Conservation (phyloP, 2,113 vertebrate species). For the Scolopax mira region DNA sequence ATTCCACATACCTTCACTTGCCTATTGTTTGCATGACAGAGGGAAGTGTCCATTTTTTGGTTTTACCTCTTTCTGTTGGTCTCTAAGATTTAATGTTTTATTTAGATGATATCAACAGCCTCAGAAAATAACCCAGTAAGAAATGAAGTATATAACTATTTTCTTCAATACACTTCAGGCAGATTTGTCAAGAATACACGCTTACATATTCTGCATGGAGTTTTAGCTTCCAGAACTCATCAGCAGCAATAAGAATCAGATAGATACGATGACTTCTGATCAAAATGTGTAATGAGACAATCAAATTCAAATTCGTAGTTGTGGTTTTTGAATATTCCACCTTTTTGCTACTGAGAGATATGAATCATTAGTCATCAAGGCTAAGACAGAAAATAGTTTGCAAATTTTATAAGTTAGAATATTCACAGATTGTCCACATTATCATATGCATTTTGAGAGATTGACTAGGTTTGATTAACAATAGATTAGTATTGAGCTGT, state of each 20-base stretch:
- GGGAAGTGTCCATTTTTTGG: not conserved
- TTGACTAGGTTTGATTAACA: constrained; percentile 36
- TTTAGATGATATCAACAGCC: not conserved
- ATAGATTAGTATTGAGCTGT: constrained; percentile 24
- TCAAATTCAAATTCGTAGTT: not conserved
- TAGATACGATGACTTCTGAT: not conserved
- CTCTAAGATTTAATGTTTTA: not conserved
- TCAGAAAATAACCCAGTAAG: not conserved
- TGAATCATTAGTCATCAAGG: not conserved
- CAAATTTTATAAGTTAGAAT: not conserved
- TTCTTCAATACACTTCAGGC: not conserved
- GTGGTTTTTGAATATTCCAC: not conserved
- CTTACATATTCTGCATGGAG: not conserved
- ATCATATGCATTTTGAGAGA: not conserved
- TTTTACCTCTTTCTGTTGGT: not conserved
- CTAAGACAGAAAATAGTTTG: not conserved
- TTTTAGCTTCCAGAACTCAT: not conserved
- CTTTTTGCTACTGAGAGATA: not conserved
- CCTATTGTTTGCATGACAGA: not conserved
- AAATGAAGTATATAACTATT: not conserved
- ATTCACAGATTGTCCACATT: not conserved
- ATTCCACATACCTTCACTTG: not conserved
- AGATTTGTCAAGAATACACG: not conserved
- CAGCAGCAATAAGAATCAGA: not conserved
- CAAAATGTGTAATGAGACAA: not conserved